Base-by-base conservation (phyloP, 2,888 invertebrate species). In the Dendrolimus houi region DNA sequence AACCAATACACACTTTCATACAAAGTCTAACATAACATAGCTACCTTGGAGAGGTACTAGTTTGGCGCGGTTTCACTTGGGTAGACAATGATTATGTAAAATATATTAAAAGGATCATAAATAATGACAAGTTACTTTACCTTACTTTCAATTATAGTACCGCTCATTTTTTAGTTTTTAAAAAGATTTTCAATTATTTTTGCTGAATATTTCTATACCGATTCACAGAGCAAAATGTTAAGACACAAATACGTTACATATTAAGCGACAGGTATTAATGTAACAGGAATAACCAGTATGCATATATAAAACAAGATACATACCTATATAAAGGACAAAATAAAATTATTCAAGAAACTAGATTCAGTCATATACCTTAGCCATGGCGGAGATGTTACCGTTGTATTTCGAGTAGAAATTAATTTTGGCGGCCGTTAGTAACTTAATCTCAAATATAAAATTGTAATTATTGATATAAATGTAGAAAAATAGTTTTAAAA, bases 341-440 rank as follows among this genome's bases (percentile, higher is more conserved):
- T 29, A 29, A 29, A 29, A 29, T 29, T 29, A 29, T 29, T 29
- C 29, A 29, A 29, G 29, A 29, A 29, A 29, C 29, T 29, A 29
- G 29, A 6, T 29, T 29, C 29, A 2, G 29, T 29, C 29, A 60
- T 85, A 72, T 92, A 94, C 94, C 93, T 94, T 94, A 72, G 93
- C 93, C 92, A 94, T 94, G 82, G 92, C 92, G 83, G 93, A 92
- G 89, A 92, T 92, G 82, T 92, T 91, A 77, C 92, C 92, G 89
- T 92, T 93, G 82, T 93, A 93, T 91, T 93, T 93, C 70, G 92
- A 91, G 84, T 93, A 93, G 91, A 92, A 93, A 85, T 89, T 92
- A 92, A 93, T 93, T 91, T 93, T 93, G 92, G 66, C 81, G 81
- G 75, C 69, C 68, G 80, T 68, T 68, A 64, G 63, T 56, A 56